Evolutionary conservation across 2,888 invertebrate genomes (phyloP).

Genomic region (Pherbina coryleti): DNA sequence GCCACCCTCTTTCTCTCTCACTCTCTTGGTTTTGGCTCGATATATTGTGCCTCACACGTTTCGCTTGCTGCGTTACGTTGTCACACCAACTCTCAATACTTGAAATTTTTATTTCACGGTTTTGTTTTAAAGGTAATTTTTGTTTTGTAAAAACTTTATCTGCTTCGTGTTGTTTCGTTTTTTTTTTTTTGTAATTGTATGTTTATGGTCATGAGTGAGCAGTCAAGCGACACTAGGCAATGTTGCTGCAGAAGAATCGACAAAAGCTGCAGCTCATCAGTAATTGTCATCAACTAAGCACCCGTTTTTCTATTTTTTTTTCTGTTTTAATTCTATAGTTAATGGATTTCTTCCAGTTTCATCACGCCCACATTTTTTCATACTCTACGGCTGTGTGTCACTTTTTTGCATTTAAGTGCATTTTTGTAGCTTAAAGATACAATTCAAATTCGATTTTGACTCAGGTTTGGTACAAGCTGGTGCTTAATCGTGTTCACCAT

Average conservation of each 20-base stretch:
- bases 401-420: too few relatives aligned
- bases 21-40: not conserved
- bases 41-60: not conserved
- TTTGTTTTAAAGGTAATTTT: not conserved
- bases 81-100: not conserved
- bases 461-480: too few relatives aligned
- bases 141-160: not conserved
- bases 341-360: not conserved
- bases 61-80: constrained; percentile 10
- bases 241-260: not conserved
- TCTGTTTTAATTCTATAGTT: not conserved
- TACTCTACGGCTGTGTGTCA: too few relatives aligned
- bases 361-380: not conserved
- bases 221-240: constrained; percentile 44
- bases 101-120: not conserved
- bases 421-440: too few relatives aligned
- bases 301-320: not conserved
- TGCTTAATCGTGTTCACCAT: too few relatives aligned
- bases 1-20: not conserved
- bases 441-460: too few relatives aligned
- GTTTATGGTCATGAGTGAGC: constrained; percentile 50
- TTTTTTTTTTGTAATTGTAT: constrained; percentile 31
- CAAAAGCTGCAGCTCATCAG: not conserved
- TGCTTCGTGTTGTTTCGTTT: not conserved
- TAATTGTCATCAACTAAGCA: constrained; percentile 2